Percentiles rank a stretch among this genome's conserved stretches.
phyloP scores from a whole-genome alignment of 30 jellyfish, hydroid and myxozoan genomes.

The Sanderia malayensis region DNA sequence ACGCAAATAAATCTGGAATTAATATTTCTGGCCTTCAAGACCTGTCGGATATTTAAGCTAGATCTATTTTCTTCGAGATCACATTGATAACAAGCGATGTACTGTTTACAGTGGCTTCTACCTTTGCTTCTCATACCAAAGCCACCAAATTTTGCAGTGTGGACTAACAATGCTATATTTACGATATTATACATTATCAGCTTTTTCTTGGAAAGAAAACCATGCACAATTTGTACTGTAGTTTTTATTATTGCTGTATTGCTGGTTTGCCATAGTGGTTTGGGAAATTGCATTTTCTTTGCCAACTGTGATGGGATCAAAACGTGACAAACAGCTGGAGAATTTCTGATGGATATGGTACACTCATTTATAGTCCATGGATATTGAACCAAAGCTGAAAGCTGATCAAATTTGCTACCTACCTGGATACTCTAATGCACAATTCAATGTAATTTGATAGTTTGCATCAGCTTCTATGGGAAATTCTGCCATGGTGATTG shows the following conservation, averaged over 20 bases:
- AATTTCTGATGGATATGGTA: too few species aligned
- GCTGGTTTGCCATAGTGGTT: slow-evolving; percentile 70
- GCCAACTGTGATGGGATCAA: slow-evolving; percentile 48
- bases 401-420: not conserved
- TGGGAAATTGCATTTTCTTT: slow-evolving; percentile 55
- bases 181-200: slow-evolving; percentile 52
- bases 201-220: slow-evolving; percentile 64
- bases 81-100: too few species aligned
- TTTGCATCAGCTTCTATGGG: too few species aligned
- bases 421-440: not conserved
- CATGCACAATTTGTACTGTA: slow-evolving; percentile 70
- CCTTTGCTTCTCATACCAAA: slow-evolving; percentile 62
- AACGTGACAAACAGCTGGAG: slow-evolving; percentile 26
- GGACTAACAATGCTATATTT: slow-evolving; percentile 67
- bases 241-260: slow-evolving; percentile 58
- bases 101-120: slow-evolving; percentile 72
- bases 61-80: too few species aligned
- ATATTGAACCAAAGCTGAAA: not conserved
- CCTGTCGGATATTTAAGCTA: too few species aligned
- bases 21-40: too few species aligned
- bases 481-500: too few species aligned
- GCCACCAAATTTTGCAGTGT: slow-evolving; percentile 60
- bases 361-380: too few species aligned
- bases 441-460: not conserved
- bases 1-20: too few species aligned